Conservation (phyloP, 2,888 invertebrate species). For the Beris chalybata region DNA sequence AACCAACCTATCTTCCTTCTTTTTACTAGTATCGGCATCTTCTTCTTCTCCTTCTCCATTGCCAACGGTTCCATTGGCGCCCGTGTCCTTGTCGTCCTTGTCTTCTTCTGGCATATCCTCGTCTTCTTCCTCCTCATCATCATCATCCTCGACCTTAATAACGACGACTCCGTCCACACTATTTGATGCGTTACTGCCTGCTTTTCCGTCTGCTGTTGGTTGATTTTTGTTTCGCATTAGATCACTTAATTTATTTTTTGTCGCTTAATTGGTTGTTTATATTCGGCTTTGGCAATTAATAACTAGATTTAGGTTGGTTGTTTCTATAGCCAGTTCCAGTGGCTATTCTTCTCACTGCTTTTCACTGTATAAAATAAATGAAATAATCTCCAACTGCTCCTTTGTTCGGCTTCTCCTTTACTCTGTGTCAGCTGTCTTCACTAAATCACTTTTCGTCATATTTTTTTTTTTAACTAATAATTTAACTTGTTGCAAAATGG, state of each 20-base stretch:
- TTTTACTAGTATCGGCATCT: conserved; percentile 61
- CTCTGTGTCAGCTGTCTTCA: neutral
- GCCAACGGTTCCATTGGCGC: conserved; percentile 40
- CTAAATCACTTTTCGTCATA: neutral
- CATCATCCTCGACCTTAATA: conserved; percentile 46
- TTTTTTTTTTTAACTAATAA: too few species aligned
- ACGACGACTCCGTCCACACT: conserved; percentile 42
- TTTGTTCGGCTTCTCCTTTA: neutral
- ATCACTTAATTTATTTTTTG: neutral
- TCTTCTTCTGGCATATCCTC: neutral
- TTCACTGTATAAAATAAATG: too few species aligned
- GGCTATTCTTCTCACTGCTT: too few species aligned
- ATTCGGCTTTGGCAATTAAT: conserved; percentile 16
- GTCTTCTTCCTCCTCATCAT: conserved; percentile 43
- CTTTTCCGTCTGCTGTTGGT: conserved; percentile 5
- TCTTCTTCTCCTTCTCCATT: conserved; percentile 59
- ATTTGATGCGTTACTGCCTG: neutral
- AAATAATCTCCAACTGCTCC: neutral
- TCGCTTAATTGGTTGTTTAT: neutral
- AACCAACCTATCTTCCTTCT: conserved; percentile 61
- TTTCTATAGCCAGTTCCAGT: neutral
- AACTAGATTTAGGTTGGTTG: conserved; percentile 6
- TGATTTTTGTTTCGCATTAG: conserved; percentile 8
- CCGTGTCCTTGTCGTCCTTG: neutral
- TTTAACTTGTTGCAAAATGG: too few species aligned